phyloP scores from a whole-genome alignment of 2,113 vertebrate genomes.

The Bos indicus region DNA sequence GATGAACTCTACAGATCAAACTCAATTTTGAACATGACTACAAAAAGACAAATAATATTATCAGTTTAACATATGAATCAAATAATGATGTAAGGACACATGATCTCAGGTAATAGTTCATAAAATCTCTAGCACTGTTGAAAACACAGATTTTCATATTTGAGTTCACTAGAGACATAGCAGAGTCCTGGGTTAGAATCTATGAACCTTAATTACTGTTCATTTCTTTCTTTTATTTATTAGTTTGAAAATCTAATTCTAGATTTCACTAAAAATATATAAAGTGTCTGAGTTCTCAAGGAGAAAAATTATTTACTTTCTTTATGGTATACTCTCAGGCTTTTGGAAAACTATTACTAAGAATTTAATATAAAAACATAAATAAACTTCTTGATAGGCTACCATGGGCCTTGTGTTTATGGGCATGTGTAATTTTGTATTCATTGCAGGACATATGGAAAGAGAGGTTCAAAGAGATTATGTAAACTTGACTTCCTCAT shows the following conservation, averaged over 20 bases:
- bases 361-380: neutral
- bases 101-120: neutral
- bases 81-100: neutral
- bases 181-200: neutral
- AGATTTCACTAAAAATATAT: neutral
- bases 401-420: neutral
- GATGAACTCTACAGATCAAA: neutral
- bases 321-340: neutral
- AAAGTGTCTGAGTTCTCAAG: neutral
- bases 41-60: neutral
- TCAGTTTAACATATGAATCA: neutral
- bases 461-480: neutral
- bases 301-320: neutral
- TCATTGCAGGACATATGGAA: neutral
- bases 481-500: neutral
- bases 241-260: neutral
- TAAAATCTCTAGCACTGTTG: neutral
- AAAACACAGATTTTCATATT: neutral
- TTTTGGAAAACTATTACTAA: neutral
- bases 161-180: neutral
- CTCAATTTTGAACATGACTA: neutral
- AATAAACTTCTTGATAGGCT: neutral
- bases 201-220: neutral
- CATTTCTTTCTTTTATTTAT: neutral
- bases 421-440: neutral